Conservation (phyloP, 2,113 vertebrate genomes). For the Garra rufa region DNA sequence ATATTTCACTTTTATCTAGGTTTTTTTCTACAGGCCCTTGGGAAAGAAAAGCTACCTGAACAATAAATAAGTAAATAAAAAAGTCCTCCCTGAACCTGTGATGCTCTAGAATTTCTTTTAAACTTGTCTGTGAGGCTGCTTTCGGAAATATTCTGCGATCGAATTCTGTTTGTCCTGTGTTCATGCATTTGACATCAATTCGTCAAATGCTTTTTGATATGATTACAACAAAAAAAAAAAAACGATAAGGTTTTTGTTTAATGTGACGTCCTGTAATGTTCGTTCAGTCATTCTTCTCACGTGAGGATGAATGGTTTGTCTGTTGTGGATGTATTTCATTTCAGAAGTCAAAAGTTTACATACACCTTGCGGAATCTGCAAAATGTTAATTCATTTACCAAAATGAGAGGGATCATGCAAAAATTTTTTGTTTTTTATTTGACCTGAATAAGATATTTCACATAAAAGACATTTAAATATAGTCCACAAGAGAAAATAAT, state of each 20-base stretch:
- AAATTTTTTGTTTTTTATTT: too few species aligned
- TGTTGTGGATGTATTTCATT: neutral
- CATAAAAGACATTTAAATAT: too few species aligned
- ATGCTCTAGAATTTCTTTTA: neutral
- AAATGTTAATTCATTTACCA: too few species aligned
- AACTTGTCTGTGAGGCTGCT: neutral
- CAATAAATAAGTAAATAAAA: neutral
- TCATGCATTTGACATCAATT: constrained; percentile 8
- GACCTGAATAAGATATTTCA: too few species aligned
- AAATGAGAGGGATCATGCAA: too few species aligned
- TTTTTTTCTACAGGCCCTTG: neutral
- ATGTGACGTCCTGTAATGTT: constrained; percentile 31
- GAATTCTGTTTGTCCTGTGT: constrained; percentile 5
- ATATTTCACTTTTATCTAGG: constrained; percentile 33
- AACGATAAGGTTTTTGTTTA: constrained; percentile 3
- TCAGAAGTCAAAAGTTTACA: too few species aligned
- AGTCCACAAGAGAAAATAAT: too few species aligned
- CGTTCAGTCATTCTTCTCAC: neutral
- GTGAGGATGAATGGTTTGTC: constrained; percentile 10
- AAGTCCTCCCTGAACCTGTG: neutral
- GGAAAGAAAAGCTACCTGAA: neutral
- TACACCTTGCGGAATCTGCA: too few species aligned
- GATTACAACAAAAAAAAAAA: neutral
- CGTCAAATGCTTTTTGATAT: constrained; percentile 8
- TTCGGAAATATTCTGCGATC: constrained; percentile 1